Evolutionary conservation across 2,797 vertebrate genomes (phyloP), one percentile per base, ranked within the genome.

Genomic region (Chelon auratus): DNA sequence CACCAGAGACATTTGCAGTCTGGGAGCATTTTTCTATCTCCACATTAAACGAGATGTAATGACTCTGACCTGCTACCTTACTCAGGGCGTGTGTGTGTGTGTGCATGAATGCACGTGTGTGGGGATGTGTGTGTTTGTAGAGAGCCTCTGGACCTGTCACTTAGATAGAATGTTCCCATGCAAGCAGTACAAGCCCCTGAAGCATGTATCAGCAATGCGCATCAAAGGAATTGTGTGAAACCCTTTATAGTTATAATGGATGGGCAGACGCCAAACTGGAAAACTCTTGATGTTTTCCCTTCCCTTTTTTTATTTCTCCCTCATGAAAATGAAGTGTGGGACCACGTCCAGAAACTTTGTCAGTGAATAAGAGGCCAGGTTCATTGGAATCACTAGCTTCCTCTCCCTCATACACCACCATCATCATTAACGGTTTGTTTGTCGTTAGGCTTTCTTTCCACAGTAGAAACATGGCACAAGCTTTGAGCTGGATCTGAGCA

Each of bases 171-270:
- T 80, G 82, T 92, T 91, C 80, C 85, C 83, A 89, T 89, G 87
- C 68, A 83, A 73, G 88, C 72, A 72, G 47, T 70, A 73, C 81
- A 83, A 87, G 75, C 75, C 89, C 83, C 81, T 20, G 54, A 82
- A 90, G 85, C 87, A 78, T 58, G 81, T 87, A 87, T 85, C 87
- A 73, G 65, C 73, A 86, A 89, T 87, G 84, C 59, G 72, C 87
- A 86, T 92, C 89, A 87, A 82, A 87, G 87, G 83, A 82, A 81
- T 87, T 62, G 84, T 82, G 86, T 87, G 85, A 88, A 86, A 80
- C 82, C 81, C 86, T 90, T 89, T 87, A 85, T 83, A 78, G 84
- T 88, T 83, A 70, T 88, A 91, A 89, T 84, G 57, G 82, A 91
- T 85, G 77, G 75, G 72, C 70, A 81, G 72, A 79, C 58, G 83